Conservation (phyloP, 2,113 vertebrate species). For the Dryoscopus gambensis region DNA sequence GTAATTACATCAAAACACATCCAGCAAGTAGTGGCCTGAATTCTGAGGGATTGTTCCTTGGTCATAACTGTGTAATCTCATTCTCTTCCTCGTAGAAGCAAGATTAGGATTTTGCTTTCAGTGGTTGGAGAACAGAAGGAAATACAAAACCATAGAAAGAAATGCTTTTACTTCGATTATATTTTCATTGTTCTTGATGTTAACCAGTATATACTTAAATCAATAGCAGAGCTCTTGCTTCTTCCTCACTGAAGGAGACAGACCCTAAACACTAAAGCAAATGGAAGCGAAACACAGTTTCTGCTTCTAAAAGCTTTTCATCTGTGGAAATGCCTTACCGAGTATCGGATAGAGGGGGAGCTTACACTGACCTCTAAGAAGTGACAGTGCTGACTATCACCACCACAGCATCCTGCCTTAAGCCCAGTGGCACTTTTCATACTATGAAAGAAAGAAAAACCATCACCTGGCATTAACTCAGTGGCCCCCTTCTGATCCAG, state of each 20-base stretch:
- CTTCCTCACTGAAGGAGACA: not conserved
- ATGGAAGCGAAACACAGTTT: not conserved
- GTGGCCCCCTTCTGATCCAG: not conserved
- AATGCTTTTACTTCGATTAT: not conserved
- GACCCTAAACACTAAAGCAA: not conserved
- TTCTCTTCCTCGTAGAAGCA: not conserved
- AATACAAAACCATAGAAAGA: not conserved
- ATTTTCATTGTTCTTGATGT: not conserved
- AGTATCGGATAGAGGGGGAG: not conserved
- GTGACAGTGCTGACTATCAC: not conserved
- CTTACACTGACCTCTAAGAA: not conserved
- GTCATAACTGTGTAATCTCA: not conserved
- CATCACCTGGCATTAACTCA: not conserved
- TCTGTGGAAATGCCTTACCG: not conserved
- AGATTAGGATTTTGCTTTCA: not conserved
- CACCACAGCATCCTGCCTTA: not conserved
- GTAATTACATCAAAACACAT: slow-evolving; percentile 26
- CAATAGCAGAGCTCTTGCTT: not conserved
- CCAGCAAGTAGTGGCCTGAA: slow-evolving; percentile 11
- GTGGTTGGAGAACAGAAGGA: not conserved
- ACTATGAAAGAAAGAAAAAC: not conserved
- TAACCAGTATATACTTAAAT: not conserved
- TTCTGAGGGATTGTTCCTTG: not conserved
- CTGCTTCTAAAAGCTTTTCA: not conserved
- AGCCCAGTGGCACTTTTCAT: not conserved